These are phyloP conservation scores for Micromys minutus DNA, from an alignment of 2,113 vertebrate species.

Conservation along the genomic window DNA sequence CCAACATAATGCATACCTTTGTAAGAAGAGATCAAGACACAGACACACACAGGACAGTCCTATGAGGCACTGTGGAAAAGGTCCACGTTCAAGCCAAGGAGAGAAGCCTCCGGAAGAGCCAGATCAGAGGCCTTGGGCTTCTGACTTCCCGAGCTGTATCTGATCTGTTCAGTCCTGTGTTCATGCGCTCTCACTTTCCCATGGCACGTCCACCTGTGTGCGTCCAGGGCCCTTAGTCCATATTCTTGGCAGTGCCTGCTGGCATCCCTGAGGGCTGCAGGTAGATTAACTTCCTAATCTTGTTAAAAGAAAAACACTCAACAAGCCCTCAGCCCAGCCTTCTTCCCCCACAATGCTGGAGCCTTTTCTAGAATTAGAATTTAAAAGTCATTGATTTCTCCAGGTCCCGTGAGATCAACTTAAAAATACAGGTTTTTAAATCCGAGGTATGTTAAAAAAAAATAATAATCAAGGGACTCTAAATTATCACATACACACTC, in stretches of 20 bases:
- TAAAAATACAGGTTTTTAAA: not conserved
- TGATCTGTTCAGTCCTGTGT: not conserved
- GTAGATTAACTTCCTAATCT: not conserved
- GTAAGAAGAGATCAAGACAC: not conserved
- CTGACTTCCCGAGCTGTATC: not conserved
- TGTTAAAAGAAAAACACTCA: not conserved
- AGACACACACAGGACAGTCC: not conserved
- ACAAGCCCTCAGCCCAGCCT: not conserved
- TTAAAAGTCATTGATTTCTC: not conserved
- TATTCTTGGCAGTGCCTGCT: not conserved
- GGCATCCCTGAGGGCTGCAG: not conserved
- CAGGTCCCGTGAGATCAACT: fast-evolving
- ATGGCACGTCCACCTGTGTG: not conserved
- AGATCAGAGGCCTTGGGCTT: not conserved
- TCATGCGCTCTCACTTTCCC: not conserved
- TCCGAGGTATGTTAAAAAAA: not conserved
- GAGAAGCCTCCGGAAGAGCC: not conserved
- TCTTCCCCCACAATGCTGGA: too few species aligned
- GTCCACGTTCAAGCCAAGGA: not conserved
- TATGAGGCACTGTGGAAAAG: too few species aligned
- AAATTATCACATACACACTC: not conserved
- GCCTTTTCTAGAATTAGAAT: fast-evolving
- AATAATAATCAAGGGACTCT: not conserved
- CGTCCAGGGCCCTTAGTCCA: not conserved
- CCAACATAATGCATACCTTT: not conserved